A percentile compares a stretch with the other conserved stretches of the same genome.
Conservation (phyloP, 1,140 invertebrate genomes). For the Dufourea novaeangliae region DNA sequence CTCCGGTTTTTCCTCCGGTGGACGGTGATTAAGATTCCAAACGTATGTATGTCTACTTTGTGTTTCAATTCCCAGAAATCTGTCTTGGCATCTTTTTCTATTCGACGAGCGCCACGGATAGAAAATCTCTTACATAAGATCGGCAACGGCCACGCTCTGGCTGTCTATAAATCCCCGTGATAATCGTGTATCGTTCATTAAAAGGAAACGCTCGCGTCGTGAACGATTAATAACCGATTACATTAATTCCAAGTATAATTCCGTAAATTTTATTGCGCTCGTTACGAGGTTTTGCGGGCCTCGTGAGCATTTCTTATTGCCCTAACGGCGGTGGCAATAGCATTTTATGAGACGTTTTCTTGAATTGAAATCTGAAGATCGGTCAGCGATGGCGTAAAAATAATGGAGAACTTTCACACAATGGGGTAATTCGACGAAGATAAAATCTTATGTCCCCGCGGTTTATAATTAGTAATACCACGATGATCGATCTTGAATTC, state of each 20-base stretch:
- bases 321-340: too few species aligned
- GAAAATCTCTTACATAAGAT: slow-evolving; percentile 30
- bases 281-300: too few species aligned
- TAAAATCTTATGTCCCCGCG: too few species aligned
- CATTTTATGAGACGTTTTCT: too few species aligned
- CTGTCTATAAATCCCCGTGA: background rate
- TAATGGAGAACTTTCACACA: too few species aligned
- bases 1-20: slow-evolving; percentile 53
- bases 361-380: too few species aligned
- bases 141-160: background rate
- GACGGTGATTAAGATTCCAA: slow-evolving; percentile 66
- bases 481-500: too few species aligned
- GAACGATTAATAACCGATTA: background rate
- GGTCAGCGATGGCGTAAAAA: too few species aligned
- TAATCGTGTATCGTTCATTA: slow-evolving; percentile 8
- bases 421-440: too few species aligned
- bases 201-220: background rate
- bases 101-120: slow-evolving; percentile 6
- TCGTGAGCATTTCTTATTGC: too few species aligned
- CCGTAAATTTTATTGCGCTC: background rate
- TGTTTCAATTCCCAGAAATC: slow-evolving; percentile 62
- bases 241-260: too few species aligned
- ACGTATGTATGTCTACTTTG: slow-evolving; percentile 56
- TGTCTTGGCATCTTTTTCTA: slow-evolving; percentile 46
- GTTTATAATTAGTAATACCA: too few species aligned